These are phyloP conservation scores for Nineta flava DNA, from an alignment of 2,888 invertebrate genomes.

Conservation along the genomic window DNA sequence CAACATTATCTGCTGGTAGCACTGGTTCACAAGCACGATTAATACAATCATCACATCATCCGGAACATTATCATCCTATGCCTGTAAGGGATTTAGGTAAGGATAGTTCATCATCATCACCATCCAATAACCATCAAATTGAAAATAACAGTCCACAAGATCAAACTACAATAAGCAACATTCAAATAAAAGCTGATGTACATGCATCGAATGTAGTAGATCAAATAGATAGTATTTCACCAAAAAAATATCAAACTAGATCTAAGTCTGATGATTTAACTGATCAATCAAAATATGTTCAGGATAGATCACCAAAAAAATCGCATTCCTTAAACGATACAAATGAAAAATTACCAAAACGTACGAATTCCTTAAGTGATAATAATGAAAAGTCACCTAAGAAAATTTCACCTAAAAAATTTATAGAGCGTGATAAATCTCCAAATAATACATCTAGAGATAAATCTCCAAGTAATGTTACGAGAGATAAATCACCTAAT, in stretches of 20 bases:
- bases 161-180: slow-evolving; percentile 32
- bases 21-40: slow-evolving; percentile 85
- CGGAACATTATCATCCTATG: slow-evolving; percentile 79
- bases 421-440: background rate
- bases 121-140: slow-evolving; percentile 11
- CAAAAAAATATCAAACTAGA: background rate
- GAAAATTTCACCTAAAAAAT: background rate
- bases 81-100: slow-evolving; percentile 82
- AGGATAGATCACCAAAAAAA: slow-evolving; percentile 5
- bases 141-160: slow-evolving; percentile 7
- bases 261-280: background rate
- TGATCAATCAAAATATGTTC: background rate
- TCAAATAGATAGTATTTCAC: background rate
- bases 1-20: slow-evolving; percentile 85
- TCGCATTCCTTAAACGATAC: background rate
- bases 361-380: background rate
- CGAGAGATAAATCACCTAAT: background rate
- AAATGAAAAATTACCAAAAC: background rate
- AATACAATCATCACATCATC: slow-evolving; percentile 87
- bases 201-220: slow-evolving; percentile 17
- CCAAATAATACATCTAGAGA: background rate
- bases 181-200: slow-evolving; percentile 30
- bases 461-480: slow-evolving; percentile 1
- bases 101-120: slow-evolving; percentile 18
- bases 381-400: background rate